Evolutionary conservation across 2,113 vertebrate genomes (phyloP).

Genomic region (Periophthalmodon schlosseri): DNA sequence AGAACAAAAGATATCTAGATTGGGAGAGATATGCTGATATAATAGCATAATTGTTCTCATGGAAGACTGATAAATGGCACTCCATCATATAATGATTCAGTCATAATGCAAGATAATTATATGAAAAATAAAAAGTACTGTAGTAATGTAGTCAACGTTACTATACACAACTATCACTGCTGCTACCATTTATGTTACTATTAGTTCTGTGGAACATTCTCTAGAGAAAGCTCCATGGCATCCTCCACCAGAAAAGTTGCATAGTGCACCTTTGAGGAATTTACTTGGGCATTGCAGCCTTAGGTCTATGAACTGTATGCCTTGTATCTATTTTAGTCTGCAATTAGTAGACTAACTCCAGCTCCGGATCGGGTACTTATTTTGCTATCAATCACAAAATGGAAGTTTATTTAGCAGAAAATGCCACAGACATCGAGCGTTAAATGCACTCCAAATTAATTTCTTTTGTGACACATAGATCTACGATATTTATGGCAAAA

Average conservation of each 20-base stretch:
- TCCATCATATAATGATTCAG: background rate
- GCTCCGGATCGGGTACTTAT: conserved; percentile 6
- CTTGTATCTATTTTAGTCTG: conserved; percentile 39
- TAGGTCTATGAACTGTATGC: background rate
- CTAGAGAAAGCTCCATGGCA: no score
- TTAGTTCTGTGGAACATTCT: background rate
- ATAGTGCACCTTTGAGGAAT: background rate
- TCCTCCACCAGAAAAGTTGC: no score
- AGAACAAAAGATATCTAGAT: background rate
- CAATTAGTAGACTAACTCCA: conserved; percentile 1
- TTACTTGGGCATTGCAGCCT: background rate
- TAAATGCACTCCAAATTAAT: conserved; percentile 55
- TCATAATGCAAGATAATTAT: background rate
- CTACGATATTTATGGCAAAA: conserved; percentile 59
- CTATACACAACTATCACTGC: no score
- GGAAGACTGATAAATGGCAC: background rate
- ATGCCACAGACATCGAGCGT: conserved; percentile 54
- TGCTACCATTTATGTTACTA: no score
- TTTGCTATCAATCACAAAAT: conserved; percentile 57
- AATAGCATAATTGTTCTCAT: background rate
- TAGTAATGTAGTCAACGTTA: no score
- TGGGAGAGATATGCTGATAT: background rate
- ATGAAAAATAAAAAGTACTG: no score
- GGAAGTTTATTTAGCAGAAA: conserved; percentile 57
- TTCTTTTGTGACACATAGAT: conserved; percentile 38